Evolutionary conservation across 2,797 vertebrate species (phyloP).

Genomic region (Echeneis naucrates): DNA sequence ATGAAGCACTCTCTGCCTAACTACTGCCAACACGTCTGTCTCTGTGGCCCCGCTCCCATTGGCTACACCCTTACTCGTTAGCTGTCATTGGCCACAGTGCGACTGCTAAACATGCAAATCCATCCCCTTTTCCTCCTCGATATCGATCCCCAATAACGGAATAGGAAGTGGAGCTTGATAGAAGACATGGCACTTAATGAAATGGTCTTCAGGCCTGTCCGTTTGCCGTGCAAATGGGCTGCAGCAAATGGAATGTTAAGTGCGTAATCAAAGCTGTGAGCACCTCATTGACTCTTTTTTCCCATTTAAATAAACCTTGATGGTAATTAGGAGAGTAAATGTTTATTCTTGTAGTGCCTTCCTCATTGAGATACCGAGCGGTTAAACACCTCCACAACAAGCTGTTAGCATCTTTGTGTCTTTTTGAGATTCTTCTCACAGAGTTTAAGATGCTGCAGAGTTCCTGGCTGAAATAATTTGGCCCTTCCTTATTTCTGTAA

Average conservation of each 20-base stretch:
- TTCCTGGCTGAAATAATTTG: not conserved
- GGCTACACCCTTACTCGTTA: slow-evolving; percentile 7
- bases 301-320: slow-evolving; percentile 41
- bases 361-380: not conserved
- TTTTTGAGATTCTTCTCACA: slow-evolving; percentile 1
- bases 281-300: slow-evolving; percentile 58
- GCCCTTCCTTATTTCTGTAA: too few relatives aligned
- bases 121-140: slow-evolving; percentile 28
- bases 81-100: slow-evolving; percentile 26
- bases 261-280: slow-evolving; percentile 61
- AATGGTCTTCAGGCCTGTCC: slow-evolving; percentile 58
- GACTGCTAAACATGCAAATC: slow-evolving; percentile 46
- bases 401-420: not conserved
- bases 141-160: slow-evolving; percentile 77
- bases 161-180: slow-evolving; percentile 56
- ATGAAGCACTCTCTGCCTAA: slow-evolving; percentile 56
- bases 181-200: slow-evolving; percentile 63
- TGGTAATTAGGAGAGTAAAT: slow-evolving; percentile 37
- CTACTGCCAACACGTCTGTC: slow-evolving; percentile 60
- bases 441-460: not conserved
- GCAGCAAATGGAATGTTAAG: slow-evolving; percentile 50
- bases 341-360: slow-evolving; percentile 26
- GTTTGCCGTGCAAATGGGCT: slow-evolving; percentile 59
- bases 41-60: slow-evolving; percentile 23
- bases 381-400: slow-evolving; percentile 28